These are phyloP conservation scores for Mizuhopecten yessoensis DNA, from an alignment of 1,140 invertebrate species.

Conservation along the genomic window DNA sequence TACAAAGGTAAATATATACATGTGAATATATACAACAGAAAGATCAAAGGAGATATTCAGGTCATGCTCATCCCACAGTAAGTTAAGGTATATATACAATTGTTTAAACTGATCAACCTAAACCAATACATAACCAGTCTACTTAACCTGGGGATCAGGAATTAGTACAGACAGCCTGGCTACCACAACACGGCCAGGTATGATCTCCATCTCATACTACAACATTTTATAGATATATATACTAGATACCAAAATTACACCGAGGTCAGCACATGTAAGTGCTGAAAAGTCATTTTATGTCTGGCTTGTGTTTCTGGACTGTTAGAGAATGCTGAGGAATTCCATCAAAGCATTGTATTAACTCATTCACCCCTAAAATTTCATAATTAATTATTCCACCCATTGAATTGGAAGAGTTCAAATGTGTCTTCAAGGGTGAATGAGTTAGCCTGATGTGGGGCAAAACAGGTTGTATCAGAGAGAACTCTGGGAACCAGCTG, in stretches of 20 bases:
- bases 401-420: too few relatives aligned
- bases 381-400: too few relatives aligned
- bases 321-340: not conserved
- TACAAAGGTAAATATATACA: too few relatives aligned
- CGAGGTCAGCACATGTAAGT: not conserved
- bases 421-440: too few relatives aligned
- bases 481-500: too few relatives aligned
- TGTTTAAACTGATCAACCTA: not conserved
- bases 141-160: not conserved
- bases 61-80: not conserved
- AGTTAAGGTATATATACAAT: not conserved
- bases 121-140: not conserved
- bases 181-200: not conserved
- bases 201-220: not conserved
- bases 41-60: not conserved
- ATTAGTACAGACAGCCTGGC: not conserved
- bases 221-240: not conserved
- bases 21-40: not conserved
- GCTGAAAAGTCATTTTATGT: conserved; percentile 23
- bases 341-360: not conserved
- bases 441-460: too few relatives aligned
- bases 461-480: too few relatives aligned
- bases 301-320: not conserved
- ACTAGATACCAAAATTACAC: not conserved
- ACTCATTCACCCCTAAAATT: too few relatives aligned